Evolutionary conservation across 2,113 vertebrate genomes (phyloP), one percentile per base, ranked within the genome.

Genomic region (Carlito syrichta): DNA sequence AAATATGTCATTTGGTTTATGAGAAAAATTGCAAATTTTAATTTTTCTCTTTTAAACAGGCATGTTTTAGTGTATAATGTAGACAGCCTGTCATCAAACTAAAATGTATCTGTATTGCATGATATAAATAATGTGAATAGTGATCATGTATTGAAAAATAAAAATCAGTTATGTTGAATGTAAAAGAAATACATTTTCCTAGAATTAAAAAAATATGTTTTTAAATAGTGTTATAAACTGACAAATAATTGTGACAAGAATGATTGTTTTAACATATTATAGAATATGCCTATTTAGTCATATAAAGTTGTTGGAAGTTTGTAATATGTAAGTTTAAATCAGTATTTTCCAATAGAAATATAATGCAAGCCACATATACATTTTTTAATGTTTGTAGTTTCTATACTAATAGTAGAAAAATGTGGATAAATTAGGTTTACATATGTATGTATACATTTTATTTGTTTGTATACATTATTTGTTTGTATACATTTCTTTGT

Each of bases 381-480:
- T 25, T 91, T 88, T 60, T 45, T 50, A 94, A 58, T 50, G n/a
- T 71, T 85, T 88, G 5, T 66, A 77, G 35, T 88, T 85, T 94
- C 4, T 27, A 30, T 5, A 45, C 23, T 23, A 48, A 11, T 40
- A 48, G 7, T 40, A 82, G n/a, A 93, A 92, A 92, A 94, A 68
- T 0, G 38, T 2, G 63, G 14, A n/a, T 69, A 56, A 77, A 73
- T 60, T 87, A 40, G 9, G 22, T 25, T 54, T n/a, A n/a, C n/a
- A n/a, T n/a, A n/a, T n/a, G n/a, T n/a, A n/a, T 83, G 68, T 77
- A 17, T 81, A 78, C 69, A 92, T 56, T 91, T 68, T 50, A 43
- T n/a, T 71, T 91, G n/a, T n/a, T n/a, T 83, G 68, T 77, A 17
- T 81, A 78, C 69, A 92, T 56, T 91, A n/a, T n/a, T n/a, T n/a